Conservation (phyloP, 1,140 invertebrate species). For the Oncopeltus fasciatus region DNA sequence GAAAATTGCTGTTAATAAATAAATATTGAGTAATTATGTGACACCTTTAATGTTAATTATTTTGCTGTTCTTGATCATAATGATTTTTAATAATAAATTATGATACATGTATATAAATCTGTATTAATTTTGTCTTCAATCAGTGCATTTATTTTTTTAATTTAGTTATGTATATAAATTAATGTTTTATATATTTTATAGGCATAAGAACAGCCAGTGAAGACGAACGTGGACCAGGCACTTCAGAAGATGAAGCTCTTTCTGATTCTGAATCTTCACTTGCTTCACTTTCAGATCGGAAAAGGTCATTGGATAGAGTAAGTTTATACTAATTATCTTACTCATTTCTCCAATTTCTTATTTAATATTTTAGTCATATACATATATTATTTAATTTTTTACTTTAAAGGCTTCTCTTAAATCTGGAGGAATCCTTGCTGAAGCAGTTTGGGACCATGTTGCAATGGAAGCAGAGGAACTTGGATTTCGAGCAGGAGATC, state of each 20-base stretch:
- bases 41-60: too few species aligned
- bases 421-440: slow-evolving; percentile 45
- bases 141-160: too few species aligned
- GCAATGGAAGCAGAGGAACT: slow-evolving; percentile 64
- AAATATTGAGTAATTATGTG: too few species aligned
- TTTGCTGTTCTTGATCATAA: too few species aligned
- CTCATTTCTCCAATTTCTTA: background rate
- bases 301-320: slow-evolving; percentile 34
- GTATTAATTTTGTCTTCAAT: too few species aligned
- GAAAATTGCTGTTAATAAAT: too few species aligned
- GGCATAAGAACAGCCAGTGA: slow-evolving; percentile 30
- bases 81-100: too few species aligned
- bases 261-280: slow-evolving; percentile 45
- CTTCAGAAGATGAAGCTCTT: slow-evolving; percentile 41
- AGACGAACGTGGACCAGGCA: slow-evolving; percentile 38
- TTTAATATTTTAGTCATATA: background rate
- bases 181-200: too few species aligned
- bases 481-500: slow-evolving; percentile 58
- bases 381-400: background rate
- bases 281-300: slow-evolving; percentile 37
- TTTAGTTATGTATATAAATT: too few species aligned
- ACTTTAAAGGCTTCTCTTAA: slow-evolving; percentile 36
- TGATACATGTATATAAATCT: too few species aligned
- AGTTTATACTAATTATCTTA: background rate
- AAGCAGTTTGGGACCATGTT: slow-evolving; percentile 67